Evolutionary conservation across 2,888 invertebrate genomes (phyloP).

Genomic region (Xestoiulus laeticollis): DNA sequence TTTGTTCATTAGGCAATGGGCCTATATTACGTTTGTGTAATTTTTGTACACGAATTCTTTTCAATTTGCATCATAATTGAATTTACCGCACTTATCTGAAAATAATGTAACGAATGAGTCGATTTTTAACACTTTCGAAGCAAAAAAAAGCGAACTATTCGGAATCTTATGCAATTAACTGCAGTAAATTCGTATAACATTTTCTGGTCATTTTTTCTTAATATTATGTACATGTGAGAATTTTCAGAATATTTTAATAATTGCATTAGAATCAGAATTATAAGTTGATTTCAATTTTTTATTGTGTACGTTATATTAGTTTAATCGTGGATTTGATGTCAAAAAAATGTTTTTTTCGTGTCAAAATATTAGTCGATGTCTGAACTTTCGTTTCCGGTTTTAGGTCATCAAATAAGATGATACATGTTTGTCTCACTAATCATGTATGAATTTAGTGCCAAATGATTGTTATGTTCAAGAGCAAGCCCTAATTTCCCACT

Average conservation of each 20-base stretch:
- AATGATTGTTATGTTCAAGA: slow-evolving; percentile 10
- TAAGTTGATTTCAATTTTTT: slow-evolving; percentile 24
- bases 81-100: not conserved
- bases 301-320: not conserved
- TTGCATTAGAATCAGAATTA: not conserved
- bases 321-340: not conserved
- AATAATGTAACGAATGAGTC: not conserved
- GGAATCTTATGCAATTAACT: slow-evolving; percentile 13
- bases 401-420: not conserved
- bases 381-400: not conserved
- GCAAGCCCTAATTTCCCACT: slow-evolving; percentile 25
- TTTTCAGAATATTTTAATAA: slow-evolving; percentile 5
- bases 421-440: slow-evolving; percentile 3
- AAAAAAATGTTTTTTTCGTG: not conserved
- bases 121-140: not conserved
- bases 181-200: slow-evolving; percentile 11
- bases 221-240: slow-evolving; percentile 19
- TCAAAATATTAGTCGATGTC: not conserved
- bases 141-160: not conserved
- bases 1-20: not conserved
- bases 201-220: slow-evolving; percentile 14
- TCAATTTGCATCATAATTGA: slow-evolving; percentile 18
- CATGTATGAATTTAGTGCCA: slow-evolving; percentile 18
- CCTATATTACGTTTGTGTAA: not conserved
- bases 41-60: not conserved